Conservation (phyloP, 2,888 invertebrate genomes). For the Pilophorus perplexus region DNA sequence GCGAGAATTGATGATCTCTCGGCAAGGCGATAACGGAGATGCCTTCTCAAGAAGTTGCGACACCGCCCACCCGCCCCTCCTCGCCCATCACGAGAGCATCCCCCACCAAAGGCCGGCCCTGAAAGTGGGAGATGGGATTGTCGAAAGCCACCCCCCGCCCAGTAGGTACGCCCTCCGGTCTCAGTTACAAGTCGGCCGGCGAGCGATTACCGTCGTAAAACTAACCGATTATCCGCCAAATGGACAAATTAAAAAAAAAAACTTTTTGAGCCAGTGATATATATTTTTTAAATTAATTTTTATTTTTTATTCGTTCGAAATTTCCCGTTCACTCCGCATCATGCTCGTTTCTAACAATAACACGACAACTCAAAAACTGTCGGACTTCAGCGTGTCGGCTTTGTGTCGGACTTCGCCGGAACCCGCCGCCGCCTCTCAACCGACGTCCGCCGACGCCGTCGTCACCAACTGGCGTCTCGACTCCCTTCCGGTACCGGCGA, state of each 20-base stretch:
- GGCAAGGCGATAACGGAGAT: no score
- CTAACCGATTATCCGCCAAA: no score
- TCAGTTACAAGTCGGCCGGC: constrained; percentile 24
- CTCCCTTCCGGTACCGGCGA: constrained; percentile 52
- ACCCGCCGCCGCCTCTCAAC: constrained; percentile 42
- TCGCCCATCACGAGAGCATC: not conserved
- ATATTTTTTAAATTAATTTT: not conserved
- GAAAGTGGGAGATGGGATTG: not conserved
- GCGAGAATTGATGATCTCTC: no score
- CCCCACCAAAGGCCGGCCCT: not conserved
- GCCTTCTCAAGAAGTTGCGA: no score
- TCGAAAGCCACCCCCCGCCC: constrained; percentile 13
- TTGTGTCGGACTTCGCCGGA: constrained; percentile 48
- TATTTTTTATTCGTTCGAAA: constrained; percentile 1
- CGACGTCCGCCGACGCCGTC: constrained; percentile 48
- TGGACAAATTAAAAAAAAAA: not conserved
- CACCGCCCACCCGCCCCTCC: not conserved
- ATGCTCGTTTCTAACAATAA: constrained; percentile 37
- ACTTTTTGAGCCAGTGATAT: not conserved
- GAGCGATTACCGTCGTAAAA: not conserved
- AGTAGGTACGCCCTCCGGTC: constrained; percentile 2
- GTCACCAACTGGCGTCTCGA: constrained; percentile 50
- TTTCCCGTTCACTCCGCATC: not conserved
- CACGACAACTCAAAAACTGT: constrained; percentile 38
- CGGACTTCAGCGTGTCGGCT: constrained; percentile 50